Evolutionary conservation across 1,140 invertebrate genomes (phyloP), one percentile per base, ranked within the genome.

Genomic region (Neelides sp.): DNA sequence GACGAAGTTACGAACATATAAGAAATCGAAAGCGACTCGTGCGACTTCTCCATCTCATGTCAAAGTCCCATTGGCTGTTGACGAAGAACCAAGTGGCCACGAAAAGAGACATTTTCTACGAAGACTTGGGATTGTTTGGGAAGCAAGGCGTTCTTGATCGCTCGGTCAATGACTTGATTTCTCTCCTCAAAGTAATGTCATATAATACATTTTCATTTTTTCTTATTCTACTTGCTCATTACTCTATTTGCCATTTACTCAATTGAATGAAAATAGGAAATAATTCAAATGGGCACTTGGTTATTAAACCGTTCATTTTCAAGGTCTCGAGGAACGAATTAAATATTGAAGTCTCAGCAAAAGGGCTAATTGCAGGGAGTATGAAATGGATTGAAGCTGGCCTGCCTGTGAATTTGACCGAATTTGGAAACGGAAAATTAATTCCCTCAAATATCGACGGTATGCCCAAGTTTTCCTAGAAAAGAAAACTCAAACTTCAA

Each of bases 41-140:
- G n/a, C n/a, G n/a, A n/a, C n/a, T n/a, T n/a, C n/a, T n/a, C n/a
- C n/a, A n/a, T n/a, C n/a, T n/a, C n/a, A n/a, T n/a, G n/a, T n/a
- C n/a, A n/a, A n/a, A n/a, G n/a, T n/a, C n/a, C n/a, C n/a, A n/a
- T n/a, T n/a, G n/a, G n/a, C n/a, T n/a, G n/a, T n/a, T n/a, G n/a
- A n/a, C n/a, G n/a, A n/a, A n/a, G n/a, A n/a, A n/a, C n/a, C n/a
- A n/a, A n/a, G n/a, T n/a, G n/a, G n/a, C n/a, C n/a, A 54, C 46
- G 7, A 37, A 44, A 17, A 23, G 52, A n/a, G 47, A 50, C 28
- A 32, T 54, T 12, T 54, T 30, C 27, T 54, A 54, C 24, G 52
- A 54, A 39, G 24, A 50, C 42, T 15, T 36, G 2, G 8, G 8
- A 4, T 22, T 50, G 0, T 49, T 22, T 13, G 37, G 41, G 8